Evolutionary conservation across 2,888 invertebrate species (phyloP), one percentile per base, ranked within the genome.

Genomic region (Cephus spinipes): DNA sequence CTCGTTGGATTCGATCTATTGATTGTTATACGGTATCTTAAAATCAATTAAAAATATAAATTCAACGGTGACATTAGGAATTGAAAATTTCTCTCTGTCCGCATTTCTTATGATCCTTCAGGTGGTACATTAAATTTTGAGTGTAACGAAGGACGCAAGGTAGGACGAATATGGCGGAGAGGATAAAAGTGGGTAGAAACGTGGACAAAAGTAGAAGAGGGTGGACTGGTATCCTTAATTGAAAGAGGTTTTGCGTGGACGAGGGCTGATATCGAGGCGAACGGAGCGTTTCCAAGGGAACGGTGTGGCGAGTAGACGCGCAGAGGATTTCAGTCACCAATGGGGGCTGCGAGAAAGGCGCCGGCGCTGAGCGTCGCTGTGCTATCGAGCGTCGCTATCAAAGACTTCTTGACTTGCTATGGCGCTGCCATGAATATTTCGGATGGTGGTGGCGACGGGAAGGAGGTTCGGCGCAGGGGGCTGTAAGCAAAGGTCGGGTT

Each of bases 241-340:
- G 90, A 90, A 90, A 89, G 88, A 89, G 87, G 88, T 87, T 90
- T 89, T 87, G 86, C 85, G 83, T 80, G 79, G 80, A 78, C 79
- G 83, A 74, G 74, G 82, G 85, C 85, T 85, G 87, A 87, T 86
- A 87, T 86, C 86, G 85, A 84, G 84, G 84, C 84, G 87, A 85
- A 88, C 87, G 85, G 77, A 68, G 69, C 80, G 89, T 90, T 90
- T 90, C 90, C 90, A 89, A 87, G 90, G 90, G 87, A 90, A 90
- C 90, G 55, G 86, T 86, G 82, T 82, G 83, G 85, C 86, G 85
- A 84, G 87, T 83, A 87, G 85, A 85, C 86, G 84, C 83, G 84
- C 85, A 85, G 88, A 88, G 88, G 88, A 87, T 81, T 87, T 86
- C 84, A 83, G 85, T 84, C 83, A 79, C 89, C 89, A 87, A 89